A percentile compares a stretch with the other conserved stretches of the same genome.
Evolutionary conservation across 1,140 invertebrate genomes (phyloP).

Genomic region (Akabosia matsudoensis): DNA sequence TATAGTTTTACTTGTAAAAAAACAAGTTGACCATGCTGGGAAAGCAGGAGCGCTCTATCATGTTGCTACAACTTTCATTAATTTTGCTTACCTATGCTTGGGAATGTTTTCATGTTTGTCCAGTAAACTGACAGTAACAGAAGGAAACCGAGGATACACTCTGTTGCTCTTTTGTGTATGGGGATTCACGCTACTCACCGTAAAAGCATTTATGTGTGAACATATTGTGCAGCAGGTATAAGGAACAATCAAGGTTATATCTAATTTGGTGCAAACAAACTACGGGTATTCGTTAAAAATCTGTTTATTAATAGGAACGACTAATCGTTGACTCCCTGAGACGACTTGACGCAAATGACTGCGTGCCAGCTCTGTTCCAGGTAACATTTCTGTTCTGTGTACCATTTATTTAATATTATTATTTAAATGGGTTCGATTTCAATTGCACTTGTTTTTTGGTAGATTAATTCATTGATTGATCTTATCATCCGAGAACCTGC

Average conservation of each 20-base stretch:
- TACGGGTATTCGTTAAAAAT: background rate
- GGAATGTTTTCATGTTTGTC: background rate
- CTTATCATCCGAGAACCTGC: background rate
- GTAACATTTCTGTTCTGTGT: too few relatives aligned
- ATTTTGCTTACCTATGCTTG: background rate
- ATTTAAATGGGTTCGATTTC: too few relatives aligned
- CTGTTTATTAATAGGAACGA: background rate
- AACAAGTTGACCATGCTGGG: background rate
- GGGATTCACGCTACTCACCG: background rate
- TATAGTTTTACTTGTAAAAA: background rate
- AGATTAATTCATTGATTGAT: constrained; percentile 2
- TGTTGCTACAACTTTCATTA: background rate
- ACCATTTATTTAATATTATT: too few relatives aligned
- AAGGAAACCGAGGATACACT: background rate
- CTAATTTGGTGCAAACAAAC: too few relatives aligned
- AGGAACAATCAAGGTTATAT: too few relatives aligned
- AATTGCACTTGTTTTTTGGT: background rate
- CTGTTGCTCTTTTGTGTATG: background rate
- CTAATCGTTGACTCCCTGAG: background rate
- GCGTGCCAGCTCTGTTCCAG: background rate
- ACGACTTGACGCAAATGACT: background rate
- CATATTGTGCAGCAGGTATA: background rate
- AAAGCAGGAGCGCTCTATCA: background rate
- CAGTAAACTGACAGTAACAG: background rate
- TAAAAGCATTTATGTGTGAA: constrained; percentile 13